These are phyloP conservation scores for Aporophyla lueneburgensis DNA, from an alignment of 2,888 invertebrate genomes.

Conservation along the genomic window DNA sequence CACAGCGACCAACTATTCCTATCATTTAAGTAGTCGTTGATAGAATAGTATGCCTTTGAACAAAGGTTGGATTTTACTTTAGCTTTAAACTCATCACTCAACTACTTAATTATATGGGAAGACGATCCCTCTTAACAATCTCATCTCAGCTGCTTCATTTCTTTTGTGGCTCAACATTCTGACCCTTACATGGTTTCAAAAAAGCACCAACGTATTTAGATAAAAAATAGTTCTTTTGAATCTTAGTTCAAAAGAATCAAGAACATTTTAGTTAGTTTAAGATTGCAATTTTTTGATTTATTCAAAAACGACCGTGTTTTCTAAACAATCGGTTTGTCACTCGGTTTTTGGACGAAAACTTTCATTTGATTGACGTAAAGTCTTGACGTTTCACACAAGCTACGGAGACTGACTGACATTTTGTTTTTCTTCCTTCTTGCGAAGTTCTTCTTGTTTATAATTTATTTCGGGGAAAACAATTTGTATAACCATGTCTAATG, in stretches of 20 bases:
- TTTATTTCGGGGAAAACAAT: conserved; percentile 53
- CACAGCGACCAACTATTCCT: no score
- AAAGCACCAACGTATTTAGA: not conserved
- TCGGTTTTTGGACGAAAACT: conserved; percentile 36
- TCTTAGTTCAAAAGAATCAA: not conserved
- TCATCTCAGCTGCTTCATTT: no score
- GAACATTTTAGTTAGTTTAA: no score
- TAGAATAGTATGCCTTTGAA: no score
- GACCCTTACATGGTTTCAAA: no score
- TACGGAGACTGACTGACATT: conserved; percentile 59
- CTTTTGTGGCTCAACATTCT: no score
- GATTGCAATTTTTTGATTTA: no score
- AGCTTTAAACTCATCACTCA: no score
- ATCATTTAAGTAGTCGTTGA: no score
- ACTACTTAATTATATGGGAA: no score
- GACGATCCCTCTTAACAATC: no score
- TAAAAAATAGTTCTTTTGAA: not conserved
- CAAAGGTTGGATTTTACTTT: no score
- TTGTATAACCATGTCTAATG: conserved; percentile 83
- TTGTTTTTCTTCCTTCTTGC: conserved; percentile 69
- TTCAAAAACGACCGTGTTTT: not conserved
- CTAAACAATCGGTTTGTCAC: not conserved
- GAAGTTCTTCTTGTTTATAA: conserved; percentile 61
- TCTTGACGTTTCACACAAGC: conserved; percentile 52
- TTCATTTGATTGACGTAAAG: conserved; percentile 28